phyloP scores from a whole-genome alignment of 2,888 invertebrate species.

The Coleophora flavipennella region DNA sequence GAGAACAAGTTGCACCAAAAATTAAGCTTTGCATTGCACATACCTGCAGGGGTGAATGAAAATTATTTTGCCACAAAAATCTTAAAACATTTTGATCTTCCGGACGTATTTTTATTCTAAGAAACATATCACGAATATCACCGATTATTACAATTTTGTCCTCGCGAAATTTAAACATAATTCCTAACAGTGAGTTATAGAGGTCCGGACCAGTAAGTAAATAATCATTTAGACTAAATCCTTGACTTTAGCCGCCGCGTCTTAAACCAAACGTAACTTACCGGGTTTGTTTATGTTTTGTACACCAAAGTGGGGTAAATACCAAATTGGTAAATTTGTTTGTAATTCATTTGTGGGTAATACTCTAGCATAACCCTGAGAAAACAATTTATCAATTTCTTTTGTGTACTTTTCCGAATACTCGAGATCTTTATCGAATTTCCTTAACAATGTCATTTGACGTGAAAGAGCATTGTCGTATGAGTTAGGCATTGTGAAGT shows the following conservation, averaged over 20 bases:
- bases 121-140: conserved; percentile 16
- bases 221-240: conserved; percentile 12
- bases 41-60: conserved; percentile 4
- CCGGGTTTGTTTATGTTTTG: conserved; percentile 14
- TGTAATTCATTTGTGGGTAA: conserved; percentile 11
- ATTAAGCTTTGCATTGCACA: conserved; percentile 14
- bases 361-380: conserved; percentile 14
- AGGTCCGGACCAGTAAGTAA: conserved; percentile 15
- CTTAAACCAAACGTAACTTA: conserved; percentile 15
- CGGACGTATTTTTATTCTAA: conserved; percentile 10
- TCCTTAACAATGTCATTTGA: conserved; percentile 7
- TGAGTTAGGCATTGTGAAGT: conserved; percentile 12
- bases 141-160: conserved; percentile 9
- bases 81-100: conserved; percentile 14
- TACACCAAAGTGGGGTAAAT: conserved; percentile 15
- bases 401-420: conserved; percentile 9
- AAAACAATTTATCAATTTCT: conserved; percentile 13
- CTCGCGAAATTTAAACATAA: conserved; percentile 15
- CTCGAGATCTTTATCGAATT: conserved; percentile 4
- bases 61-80: conserved; percentile 13
- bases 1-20: conserved; percentile 16
- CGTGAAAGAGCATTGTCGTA: conserved; percentile 11
- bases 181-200: conserved; percentile 15
- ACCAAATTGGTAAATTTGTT: conserved; percentile 11
- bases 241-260: conserved; percentile 13